phyloP scores from a whole-genome alignment of 2,113 vertebrate genomes.

The Saiga tatarica region DNA sequence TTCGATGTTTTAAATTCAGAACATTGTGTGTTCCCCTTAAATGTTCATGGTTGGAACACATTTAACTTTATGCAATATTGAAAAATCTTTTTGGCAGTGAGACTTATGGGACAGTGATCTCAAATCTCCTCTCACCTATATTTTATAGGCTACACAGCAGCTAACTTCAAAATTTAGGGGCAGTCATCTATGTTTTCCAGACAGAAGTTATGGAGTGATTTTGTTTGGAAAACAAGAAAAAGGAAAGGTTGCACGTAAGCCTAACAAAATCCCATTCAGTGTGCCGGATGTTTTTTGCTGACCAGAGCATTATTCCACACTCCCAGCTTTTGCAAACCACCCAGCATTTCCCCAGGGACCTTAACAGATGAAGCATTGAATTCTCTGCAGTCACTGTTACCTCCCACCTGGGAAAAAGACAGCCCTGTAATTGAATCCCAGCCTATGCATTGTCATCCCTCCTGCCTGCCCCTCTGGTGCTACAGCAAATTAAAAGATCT shows the following conservation, averaged over 20 bases:
- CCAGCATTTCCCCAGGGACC: not conserved
- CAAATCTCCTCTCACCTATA: not conserved
- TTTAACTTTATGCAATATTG: not conserved
- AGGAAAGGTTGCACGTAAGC: not conserved
- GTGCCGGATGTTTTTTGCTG: not conserved
- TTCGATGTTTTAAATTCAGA: not conserved
- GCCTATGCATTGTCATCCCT: slow-evolving; percentile 50
- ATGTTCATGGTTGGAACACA: not conserved
- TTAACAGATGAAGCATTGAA: slow-evolving; percentile 17
- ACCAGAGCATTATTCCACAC: not conserved
- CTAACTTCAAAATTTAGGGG: not conserved
- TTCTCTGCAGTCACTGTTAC: not conserved
- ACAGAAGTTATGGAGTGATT: not conserved
- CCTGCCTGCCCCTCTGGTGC: slow-evolving; percentile 2
- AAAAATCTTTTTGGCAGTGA: slow-evolving; percentile 1
- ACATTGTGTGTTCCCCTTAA: not conserved
- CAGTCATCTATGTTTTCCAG: not conserved
- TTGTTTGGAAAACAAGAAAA: slow-evolving; percentile 42
- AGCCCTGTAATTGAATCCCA: slow-evolving; percentile 63
- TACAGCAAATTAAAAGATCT: slow-evolving; percentile 68
- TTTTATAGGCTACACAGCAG: not conserved
- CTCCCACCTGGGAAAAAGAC: slow-evolving; percentile 59
- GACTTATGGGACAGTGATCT: not conserved
- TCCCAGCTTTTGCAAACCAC: slow-evolving; percentile 10
- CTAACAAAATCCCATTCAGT: not conserved